These are phyloP conservation scores for Apodemus sylvaticus DNA, from an alignment of 2,113 vertebrate species.

Conservation along the genomic window DNA sequence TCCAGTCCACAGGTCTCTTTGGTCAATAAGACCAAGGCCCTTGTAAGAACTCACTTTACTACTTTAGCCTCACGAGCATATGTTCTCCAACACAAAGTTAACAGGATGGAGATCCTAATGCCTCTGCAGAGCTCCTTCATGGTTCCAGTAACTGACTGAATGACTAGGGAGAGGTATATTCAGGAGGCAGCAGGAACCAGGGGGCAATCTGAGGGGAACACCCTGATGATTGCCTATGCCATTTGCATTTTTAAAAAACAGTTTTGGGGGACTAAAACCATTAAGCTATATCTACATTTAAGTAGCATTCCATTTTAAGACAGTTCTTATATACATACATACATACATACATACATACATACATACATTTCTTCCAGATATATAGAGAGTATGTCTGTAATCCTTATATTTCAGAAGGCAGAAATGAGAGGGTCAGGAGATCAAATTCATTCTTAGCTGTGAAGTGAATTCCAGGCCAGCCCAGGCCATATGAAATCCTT, in stretches of 20 bases:
- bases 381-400: background rate
- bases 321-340: background rate
- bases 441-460: background rate
- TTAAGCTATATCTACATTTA: background rate
- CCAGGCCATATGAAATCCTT: too few species aligned
- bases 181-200: background rate
- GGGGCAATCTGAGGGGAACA: background rate
- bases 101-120: too few species aligned
- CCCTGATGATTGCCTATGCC: background rate
- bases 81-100: too few species aligned
- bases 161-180: background rate
- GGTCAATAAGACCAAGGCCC: background rate
- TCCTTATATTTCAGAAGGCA: background rate
- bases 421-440: background rate
- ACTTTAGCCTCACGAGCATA: background rate
- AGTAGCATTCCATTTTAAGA: background rate
- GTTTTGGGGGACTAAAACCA: background rate
- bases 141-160: background rate
- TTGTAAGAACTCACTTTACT: slow-evolving; percentile 15
- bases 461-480: background rate
- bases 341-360: background rate
- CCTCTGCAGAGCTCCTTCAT: background rate
- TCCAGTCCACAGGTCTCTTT: background rate
- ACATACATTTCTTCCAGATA: too few species aligned
- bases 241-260: background rate